Percentiles rank a stretch among this genome's conserved stretches.
phyloP scores from a whole-genome alignment of 2,113 vertebrate genomes.

The Tupaia tana region DNA sequence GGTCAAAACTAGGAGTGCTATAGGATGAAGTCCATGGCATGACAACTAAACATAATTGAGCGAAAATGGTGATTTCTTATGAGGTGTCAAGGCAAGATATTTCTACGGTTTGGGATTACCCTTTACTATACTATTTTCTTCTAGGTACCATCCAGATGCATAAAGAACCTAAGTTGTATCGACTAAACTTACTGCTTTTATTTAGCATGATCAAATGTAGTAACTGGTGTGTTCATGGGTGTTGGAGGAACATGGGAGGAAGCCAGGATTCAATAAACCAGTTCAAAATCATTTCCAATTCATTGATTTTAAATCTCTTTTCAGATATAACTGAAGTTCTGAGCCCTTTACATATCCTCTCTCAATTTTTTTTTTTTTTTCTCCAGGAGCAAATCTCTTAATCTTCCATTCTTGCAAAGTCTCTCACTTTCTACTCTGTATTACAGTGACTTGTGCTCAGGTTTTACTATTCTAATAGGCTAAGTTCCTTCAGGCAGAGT shows the following conservation, averaged over 20 bases:
- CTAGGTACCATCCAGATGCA: neutral
- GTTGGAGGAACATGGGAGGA: neutral
- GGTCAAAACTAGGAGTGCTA: neutral
- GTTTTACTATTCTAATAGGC: neutral
- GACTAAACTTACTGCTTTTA: neutral
- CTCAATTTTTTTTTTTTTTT: neutral
- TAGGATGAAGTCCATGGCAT: neutral
- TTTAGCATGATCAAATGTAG: slow-evolving; percentile 3
- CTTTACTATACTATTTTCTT: neutral
- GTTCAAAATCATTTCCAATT: neutral
- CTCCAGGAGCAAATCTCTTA: neutral
- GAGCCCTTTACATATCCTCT: neutral
- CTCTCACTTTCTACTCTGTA: neutral
- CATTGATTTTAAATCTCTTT: slow-evolving; percentile 38
- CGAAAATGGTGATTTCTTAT: neutral
- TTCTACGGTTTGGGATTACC: neutral
- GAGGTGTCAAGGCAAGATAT: neutral
- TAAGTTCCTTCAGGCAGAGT: neutral
- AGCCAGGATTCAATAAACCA: neutral
- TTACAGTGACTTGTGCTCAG: neutral
- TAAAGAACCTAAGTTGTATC: slow-evolving; percentile 24
- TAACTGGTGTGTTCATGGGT: neutral
- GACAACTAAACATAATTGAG: neutral
- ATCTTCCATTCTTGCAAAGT: neutral
- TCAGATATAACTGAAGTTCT: neutral